phyloP scores from a whole-genome alignment of 37 sponge, comb jelly and placozoan genomes.

The Agelas oroides region DNA sequence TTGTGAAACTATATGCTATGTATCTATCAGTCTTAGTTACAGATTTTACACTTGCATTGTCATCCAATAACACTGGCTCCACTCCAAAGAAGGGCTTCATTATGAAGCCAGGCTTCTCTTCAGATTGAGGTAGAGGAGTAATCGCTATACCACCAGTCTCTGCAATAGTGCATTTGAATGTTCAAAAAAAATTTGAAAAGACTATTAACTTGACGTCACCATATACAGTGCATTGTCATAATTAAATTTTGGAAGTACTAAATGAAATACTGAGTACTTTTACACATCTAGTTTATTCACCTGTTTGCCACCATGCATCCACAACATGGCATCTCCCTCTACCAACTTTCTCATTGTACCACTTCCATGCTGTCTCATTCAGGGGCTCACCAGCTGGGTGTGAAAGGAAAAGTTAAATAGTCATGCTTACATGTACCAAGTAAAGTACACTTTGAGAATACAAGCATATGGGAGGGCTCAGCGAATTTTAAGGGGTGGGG shows the following conservation, averaged over 20 bases:
- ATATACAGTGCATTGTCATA: no score
- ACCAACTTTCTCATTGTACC: slow-evolving; percentile 78
- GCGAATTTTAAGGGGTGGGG: no score
- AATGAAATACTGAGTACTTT: not conserved
- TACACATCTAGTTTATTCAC: not conserved
- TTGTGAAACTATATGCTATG: not conserved
- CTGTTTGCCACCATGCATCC: slow-evolving; percentile 93
- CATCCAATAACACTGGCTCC: slow-evolving; percentile 75
- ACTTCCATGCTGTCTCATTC: slow-evolving; percentile 84
- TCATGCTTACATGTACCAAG: no score
- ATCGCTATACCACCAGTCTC: slow-evolving; percentile 91
- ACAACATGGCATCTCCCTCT: slow-evolving; percentile 82
- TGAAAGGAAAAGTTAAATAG: no score
- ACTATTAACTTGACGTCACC: no score
- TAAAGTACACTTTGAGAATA: no score
- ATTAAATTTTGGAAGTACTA: no score
- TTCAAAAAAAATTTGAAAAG: no score
- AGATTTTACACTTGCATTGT: slow-evolving; percentile 28
- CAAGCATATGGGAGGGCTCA: no score
- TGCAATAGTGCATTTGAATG: not conserved
- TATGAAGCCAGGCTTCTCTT: slow-evolving; percentile 83
- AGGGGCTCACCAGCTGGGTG: slow-evolving; percentile 84
- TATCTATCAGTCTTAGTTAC: not conserved
- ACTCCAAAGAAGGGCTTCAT: slow-evolving; percentile 93
- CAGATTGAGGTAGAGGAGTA: slow-evolving; percentile 73